Conservation (phyloP, 2,113 vertebrate species). For the Suncus etruscus region DNA sequence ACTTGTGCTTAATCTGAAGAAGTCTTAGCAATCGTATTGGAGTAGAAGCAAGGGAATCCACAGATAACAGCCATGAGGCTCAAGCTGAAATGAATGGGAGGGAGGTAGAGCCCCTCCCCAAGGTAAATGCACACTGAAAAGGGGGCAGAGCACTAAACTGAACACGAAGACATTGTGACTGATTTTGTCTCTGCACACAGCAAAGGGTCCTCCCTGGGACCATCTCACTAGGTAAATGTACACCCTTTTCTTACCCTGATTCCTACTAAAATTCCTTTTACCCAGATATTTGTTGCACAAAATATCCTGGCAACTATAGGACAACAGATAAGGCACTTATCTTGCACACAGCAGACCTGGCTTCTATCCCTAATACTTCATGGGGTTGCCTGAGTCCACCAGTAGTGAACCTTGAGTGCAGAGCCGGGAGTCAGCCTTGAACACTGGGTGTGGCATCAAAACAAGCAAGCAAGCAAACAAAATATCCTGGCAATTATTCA, state of each 20-base stretch:
- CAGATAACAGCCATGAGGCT: neutral
- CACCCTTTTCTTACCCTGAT: neutral
- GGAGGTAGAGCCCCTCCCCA: no score
- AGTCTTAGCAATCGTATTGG: neutral
- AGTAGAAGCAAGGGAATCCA: neutral
- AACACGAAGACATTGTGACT: neutral
- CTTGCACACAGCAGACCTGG: no score
- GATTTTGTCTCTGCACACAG: neutral
- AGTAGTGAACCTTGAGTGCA: no score
- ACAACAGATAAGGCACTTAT: neutral
- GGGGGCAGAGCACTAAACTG: accelerated
- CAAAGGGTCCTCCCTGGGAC: neutral
- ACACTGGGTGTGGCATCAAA: neutral
- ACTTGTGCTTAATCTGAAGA: neutral
- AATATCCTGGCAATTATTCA: neutral
- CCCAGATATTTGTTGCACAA: neutral
- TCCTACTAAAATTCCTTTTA: neutral
- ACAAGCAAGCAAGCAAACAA: no score
- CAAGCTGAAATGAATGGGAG: neutral
- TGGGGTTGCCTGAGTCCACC: no score
- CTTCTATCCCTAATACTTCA: no score
- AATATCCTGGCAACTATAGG: neutral
- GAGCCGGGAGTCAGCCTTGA: no score
- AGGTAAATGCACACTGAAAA: neutral
- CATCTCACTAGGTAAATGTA: no score